Conservation (phyloP, 2,113 vertebrate genomes). For the human (Homo sapiens) region DNA sequence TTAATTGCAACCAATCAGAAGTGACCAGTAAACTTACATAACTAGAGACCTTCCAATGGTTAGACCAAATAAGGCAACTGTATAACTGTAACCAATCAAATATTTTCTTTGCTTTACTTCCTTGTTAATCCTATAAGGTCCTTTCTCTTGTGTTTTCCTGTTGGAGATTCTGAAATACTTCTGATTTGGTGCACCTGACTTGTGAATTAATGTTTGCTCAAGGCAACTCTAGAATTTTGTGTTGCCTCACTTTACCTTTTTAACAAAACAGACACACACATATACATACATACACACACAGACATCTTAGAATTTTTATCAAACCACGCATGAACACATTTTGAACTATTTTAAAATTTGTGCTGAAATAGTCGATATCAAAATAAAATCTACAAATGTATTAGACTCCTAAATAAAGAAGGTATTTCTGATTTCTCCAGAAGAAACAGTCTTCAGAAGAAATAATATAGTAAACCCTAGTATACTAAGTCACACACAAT, state of each 20-base stretch:
- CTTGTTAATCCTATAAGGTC: background rate
- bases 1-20: background rate
- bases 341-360: background rate
- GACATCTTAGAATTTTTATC: background rate
- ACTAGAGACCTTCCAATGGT: background rate
- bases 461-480: background rate
- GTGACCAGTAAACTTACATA: background rate
- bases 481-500: background rate
- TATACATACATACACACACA: background rate
- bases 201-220: background rate
- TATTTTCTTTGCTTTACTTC: background rate
- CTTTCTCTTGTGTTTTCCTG: background rate
- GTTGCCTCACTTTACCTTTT: background rate
- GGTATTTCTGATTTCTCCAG: background rate
- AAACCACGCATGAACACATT: background rate
- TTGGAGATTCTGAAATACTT: background rate
- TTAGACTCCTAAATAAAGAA: conserved; percentile 1
- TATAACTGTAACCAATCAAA: background rate
- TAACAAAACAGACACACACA: background rate
- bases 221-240: background rate
- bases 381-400: background rate
- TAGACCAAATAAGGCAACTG: background rate
- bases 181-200: background rate
- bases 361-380: background rate
- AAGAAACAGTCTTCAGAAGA: background rate